Conservation (phyloP, 2,797 vertebrate species). For the Pipistrellus pygmaeus region DNA sequence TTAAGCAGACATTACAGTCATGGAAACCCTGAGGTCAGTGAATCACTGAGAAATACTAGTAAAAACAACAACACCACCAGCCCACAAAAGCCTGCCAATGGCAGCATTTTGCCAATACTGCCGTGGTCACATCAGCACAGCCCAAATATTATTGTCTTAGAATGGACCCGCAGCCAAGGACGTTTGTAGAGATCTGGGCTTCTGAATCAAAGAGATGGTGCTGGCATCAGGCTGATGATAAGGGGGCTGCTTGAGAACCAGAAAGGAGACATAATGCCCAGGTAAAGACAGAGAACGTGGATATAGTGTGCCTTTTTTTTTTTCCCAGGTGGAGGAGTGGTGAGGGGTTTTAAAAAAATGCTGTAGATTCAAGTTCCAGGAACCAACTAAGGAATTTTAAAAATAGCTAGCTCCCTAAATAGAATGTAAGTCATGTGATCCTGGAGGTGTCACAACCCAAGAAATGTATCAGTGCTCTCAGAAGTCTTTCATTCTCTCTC, state of each 20-base stretch:
- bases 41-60: not conserved
- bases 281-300: not conserved
- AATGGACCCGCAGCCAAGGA: not conserved
- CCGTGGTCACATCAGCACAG: not conserved
- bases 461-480: not conserved
- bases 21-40: not conserved
- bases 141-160: not conserved
- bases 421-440: not conserved
- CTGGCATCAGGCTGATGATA: not conserved
- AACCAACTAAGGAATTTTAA: slow-evolving; percentile 45
- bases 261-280: not conserved
- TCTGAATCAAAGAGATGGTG: not conserved
- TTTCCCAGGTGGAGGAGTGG: not conserved
- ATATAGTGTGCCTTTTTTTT: not conserved
- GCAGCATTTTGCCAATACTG: not conserved
- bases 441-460: not conserved
- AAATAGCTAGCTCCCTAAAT: slow-evolving; percentile 35
- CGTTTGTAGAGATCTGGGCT: not conserved
- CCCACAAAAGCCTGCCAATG: not conserved
- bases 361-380: not conserved
- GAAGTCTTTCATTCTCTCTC: slow-evolving; percentile 28
- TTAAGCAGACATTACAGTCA: not conserved
- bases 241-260: not conserved
- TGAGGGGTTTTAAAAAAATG: slow-evolving; percentile 19
- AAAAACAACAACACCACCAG: not conserved